Base-by-base conservation (phyloP, 2,113 vertebrate genomes). In the Bos indicus region DNA sequence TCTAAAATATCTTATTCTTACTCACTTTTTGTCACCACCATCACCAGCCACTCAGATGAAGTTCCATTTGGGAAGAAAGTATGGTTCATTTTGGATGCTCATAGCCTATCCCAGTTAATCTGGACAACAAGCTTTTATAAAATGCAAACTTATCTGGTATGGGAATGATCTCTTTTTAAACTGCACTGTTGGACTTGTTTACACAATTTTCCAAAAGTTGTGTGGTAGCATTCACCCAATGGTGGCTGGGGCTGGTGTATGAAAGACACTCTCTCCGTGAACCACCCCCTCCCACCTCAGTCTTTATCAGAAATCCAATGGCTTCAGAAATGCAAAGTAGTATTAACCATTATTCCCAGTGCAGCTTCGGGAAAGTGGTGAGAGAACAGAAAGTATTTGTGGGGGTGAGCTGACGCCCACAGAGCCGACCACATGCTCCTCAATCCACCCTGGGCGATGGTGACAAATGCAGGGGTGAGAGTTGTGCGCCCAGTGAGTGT, bases 401-500 rank as follows among this genome's bases (percentile, higher is more conserved):
- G 11, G 33, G 80, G 33, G 19, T 1, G 21, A 28, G 21, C 0
- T 3, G 40, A 48, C 0, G 1, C 2, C 71, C 26, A 10, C 12
- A 71, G 28, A 46, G n/a, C 13, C 1, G 0, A 36, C 25, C 14
- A 17, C 28, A 17, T 0, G 12, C 46, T 33, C 26, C 48, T 11
- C 36, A n/a, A 1, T 25, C 60, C 11, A 28, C 40, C 48, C 80
- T 1, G 17, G 5, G 28, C 0, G 14, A 54, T 0, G 2, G 51
- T 59, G 8, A n/a, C 11, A 54, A 14, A 43, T 4, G 21, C 16
- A 15, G 82, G 54, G n/a, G 91, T 7, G 21, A n/a, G 14, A 40
- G 21, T 17, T 28, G 28, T 17, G 25, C 1, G 2, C 5, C 36
- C 64, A 10, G 12, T 0, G 23, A 83, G n/a, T 12, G 60, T 3